A percentile compares a stretch with the other conserved stretches of the same genome.
Evolutionary conservation across 2,888 invertebrate species (phyloP).

Genomic region (Drosophila rellima): DNA sequence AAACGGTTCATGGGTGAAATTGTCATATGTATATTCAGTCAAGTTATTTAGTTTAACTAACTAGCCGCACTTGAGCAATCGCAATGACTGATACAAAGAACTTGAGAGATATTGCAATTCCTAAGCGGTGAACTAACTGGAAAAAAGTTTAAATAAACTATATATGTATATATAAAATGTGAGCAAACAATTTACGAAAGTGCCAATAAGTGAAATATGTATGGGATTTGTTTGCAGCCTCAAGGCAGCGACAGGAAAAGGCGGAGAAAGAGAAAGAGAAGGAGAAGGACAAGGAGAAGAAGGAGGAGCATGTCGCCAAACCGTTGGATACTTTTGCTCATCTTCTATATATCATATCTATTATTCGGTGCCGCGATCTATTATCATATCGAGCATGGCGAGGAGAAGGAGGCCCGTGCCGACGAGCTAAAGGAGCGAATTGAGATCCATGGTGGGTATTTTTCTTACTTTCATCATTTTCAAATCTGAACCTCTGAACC

Average conservation of each 20-base stretch:
- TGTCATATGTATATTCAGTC: constrained; percentile 44
- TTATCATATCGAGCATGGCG: constrained; percentile 91
- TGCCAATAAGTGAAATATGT: not conserved
- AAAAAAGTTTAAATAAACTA: not conserved
- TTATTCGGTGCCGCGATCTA: constrained; percentile 94
- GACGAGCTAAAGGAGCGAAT: constrained; percentile 88
- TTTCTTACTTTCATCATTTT: too few relatives aligned
- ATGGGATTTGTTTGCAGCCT: constrained; percentile 38
- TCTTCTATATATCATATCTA: constrained; percentile 91
- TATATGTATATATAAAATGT: constrained; percentile 6
- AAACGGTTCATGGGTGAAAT: constrained; percentile 9
- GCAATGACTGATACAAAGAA: constrained; percentile 64
- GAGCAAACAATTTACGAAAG: constrained; percentile 47
- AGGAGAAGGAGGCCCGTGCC: constrained; percentile 88
- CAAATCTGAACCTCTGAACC: too few relatives aligned
- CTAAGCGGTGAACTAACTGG: not conserved
- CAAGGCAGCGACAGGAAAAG: constrained; percentile 46
- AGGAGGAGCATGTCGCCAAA: constrained; percentile 90
- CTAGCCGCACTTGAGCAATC: constrained; percentile 61
- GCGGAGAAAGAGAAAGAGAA: too few relatives aligned
- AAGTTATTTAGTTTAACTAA: constrained; percentile 36
- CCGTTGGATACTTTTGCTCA: constrained; percentile 91
- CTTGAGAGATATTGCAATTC: constrained; percentile 39
- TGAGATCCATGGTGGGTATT: constrained; percentile 89
- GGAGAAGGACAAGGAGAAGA: too few relatives aligned